These are phyloP conservation scores for Berghia stephanieae DNA, from an alignment of 1,140 invertebrate species.

Conservation along the genomic window DNA sequence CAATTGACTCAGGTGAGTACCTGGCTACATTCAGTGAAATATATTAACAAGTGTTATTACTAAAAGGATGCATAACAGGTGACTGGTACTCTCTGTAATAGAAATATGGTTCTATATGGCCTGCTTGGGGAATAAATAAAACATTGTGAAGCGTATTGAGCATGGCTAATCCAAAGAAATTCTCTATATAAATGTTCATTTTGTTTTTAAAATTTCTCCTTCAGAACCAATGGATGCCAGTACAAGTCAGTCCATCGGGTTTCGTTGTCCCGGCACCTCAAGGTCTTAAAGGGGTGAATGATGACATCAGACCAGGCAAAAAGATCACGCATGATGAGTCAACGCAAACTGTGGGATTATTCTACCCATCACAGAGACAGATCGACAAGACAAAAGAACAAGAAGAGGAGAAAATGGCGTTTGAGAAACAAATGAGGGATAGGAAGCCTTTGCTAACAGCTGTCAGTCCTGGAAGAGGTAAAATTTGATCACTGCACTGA, in stretches of 20 bases:
- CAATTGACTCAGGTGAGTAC: too few species aligned
- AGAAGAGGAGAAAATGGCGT: constrained; percentile 57
- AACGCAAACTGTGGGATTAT: constrained; percentile 66
- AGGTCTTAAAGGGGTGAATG: constrained; percentile 2
- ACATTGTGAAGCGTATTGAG: too few species aligned
- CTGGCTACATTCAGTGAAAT: too few species aligned
- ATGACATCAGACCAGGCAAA: not conserved
- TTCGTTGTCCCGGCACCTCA: constrained; percentile 18
- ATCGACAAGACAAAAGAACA: constrained; percentile 55
- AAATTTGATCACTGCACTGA: not conserved
- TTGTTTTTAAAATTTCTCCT: too few species aligned
- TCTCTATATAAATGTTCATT: too few species aligned
- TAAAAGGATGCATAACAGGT: too few species aligned
- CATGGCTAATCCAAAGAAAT: too few species aligned
- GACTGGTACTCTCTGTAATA: too few species aligned
- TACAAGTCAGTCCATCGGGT: constrained; percentile 25
- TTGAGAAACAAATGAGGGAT: constrained; percentile 63
- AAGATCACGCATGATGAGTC: constrained; percentile 36
- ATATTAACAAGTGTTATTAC: too few species aligned
- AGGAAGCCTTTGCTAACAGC: constrained; percentile 61
- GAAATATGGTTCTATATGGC: too few species aligned
- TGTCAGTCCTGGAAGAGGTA: constrained; percentile 67
- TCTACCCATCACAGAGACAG: constrained; percentile 63
- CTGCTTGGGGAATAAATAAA: too few species aligned
- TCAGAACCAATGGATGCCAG: constrained; percentile 34